Percentiles rank a stretch among this genome's conserved stretches.
Evolutionary conservation across 1,140 invertebrate genomes (phyloP).

Genomic region (Aphis gossypii): DNA sequence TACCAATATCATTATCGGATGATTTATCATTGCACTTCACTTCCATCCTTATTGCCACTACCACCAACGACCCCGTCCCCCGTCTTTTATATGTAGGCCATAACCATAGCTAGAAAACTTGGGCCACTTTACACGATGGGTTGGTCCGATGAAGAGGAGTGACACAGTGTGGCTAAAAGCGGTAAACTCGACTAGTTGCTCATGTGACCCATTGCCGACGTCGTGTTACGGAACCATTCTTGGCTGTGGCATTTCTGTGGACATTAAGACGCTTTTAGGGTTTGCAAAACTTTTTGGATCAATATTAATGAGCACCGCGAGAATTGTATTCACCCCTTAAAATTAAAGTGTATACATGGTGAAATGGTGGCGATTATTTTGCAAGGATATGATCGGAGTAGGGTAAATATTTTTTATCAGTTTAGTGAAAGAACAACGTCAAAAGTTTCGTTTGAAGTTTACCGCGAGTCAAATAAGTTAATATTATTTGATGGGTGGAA

Average conservation of each 20-base stretch:
- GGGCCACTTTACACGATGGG: not conserved
- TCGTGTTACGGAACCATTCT: not conserved
- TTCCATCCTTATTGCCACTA: not conserved
- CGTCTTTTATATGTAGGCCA: not conserved
- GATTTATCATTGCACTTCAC: slow-evolving; percentile 31
- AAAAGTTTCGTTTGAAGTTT: not conserved
- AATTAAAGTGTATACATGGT: not conserved
- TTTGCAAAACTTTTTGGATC: not conserved
- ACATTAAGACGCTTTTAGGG: slow-evolving; percentile 14
- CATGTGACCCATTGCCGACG: not conserved
- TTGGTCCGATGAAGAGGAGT: not conserved
- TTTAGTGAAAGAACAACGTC: not conserved
- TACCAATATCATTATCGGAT: not conserved
- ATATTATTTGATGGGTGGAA: not conserved
- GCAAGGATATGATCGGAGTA: not conserved
- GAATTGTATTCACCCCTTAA: not conserved
- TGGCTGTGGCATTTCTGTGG: not conserved
- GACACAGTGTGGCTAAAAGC: not conserved
- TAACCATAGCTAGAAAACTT: not conserved
- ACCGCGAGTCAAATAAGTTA: not conserved
- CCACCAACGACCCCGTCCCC: not conserved
- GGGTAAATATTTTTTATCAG: not conserved
- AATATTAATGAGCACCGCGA: slow-evolving; percentile 34
- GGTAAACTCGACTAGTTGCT: not conserved
- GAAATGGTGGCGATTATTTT: not conserved